These are phyloP conservation scores for Rhadinocentrus ornatus DNA, from an alignment of 2,797 vertebrate genomes.

Conservation along the genomic window DNA sequence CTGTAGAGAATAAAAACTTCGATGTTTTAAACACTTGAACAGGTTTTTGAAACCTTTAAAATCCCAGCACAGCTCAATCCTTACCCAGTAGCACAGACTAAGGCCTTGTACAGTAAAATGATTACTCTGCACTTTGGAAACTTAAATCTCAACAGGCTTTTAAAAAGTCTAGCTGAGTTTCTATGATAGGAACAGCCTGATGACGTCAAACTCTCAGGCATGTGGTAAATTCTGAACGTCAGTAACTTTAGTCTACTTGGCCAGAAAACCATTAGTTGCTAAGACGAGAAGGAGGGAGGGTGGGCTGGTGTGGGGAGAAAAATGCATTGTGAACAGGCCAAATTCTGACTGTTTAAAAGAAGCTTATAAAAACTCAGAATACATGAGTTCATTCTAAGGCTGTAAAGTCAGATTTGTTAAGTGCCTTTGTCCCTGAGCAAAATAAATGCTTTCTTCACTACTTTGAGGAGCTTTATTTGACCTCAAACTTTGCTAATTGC, in stretches of 20 bases:
- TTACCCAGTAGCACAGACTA: slow-evolving; percentile 10
- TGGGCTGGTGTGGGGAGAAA: slow-evolving; percentile 31
- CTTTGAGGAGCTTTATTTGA: slow-evolving; percentile 34
- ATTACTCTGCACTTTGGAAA: slow-evolving; percentile 36
- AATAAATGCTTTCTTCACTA: slow-evolving; percentile 25
- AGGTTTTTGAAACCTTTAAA: background rate
- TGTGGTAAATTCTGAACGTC: slow-evolving; percentile 63
- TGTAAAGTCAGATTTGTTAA: slow-evolving; percentile 65
- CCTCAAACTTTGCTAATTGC: slow-evolving; percentile 33
- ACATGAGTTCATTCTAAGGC: slow-evolving; percentile 65
- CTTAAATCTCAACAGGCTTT: slow-evolving; percentile 26
- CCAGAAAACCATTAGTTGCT: slow-evolving; percentile 56
- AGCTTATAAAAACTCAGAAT: slow-evolving; percentile 72
- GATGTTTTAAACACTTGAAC: background rate
- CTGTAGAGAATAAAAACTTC: background rate
- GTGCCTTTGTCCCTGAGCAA: slow-evolving; percentile 45
- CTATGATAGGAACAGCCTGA: slow-evolving; percentile 26
- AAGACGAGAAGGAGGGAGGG: slow-evolving; percentile 31
- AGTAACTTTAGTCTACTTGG: slow-evolving; percentile 64
- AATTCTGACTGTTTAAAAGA: slow-evolving; percentile 66
- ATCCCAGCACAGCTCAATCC: background rate
- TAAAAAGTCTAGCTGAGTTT: slow-evolving; percentile 13
- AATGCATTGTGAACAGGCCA: slow-evolving; percentile 67
- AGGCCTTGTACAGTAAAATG: slow-evolving; percentile 13
- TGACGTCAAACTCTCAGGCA: slow-evolving; percentile 58